Conservation (phyloP, 64 coral and sea anemone genomes). For the Orbicella faveolata region DNA sequence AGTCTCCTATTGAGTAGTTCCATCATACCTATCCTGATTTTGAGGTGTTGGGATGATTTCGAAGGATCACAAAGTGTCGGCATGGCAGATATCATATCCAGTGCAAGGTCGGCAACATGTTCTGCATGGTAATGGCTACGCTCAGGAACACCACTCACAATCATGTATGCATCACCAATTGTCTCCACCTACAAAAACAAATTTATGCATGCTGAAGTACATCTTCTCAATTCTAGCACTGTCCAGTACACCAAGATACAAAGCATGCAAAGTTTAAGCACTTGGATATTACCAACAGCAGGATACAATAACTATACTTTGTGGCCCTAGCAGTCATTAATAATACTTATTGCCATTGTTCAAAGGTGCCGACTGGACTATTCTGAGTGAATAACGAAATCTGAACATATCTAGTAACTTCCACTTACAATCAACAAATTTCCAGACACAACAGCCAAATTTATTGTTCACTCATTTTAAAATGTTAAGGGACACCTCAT, state of each 20-base stretch:
- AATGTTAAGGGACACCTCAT: too few species aligned
- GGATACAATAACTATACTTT: not conserved
- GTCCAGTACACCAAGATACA: not conserved
- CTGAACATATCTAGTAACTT: too few species aligned
- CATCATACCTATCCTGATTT: slow-evolving; percentile 75
- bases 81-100: slow-evolving; percentile 79
- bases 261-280: not conserved
- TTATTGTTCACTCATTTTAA: too few species aligned
- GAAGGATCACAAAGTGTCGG: slow-evolving; percentile 63
- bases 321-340: too few species aligned
- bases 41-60: slow-evolving; percentile 43
- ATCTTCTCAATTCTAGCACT: too few species aligned
- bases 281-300: not conserved
- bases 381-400: too few species aligned
- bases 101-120: slow-evolving; percentile 84
- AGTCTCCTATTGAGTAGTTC: not conserved
- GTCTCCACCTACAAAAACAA: slow-evolving; percentile 64
- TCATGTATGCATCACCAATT: slow-evolving; percentile 93
- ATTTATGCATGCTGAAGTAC: not conserved
- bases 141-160: slow-evolving; percentile 87
- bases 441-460: too few species aligned
- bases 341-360: too few species aligned
- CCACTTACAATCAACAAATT: too few species aligned
- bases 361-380: too few species aligned
- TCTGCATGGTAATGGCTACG: slow-evolving; percentile 80